Evolutionary conservation across 2,888 invertebrate genomes (phyloP).

Genomic region (Nezara viridula): DNA sequence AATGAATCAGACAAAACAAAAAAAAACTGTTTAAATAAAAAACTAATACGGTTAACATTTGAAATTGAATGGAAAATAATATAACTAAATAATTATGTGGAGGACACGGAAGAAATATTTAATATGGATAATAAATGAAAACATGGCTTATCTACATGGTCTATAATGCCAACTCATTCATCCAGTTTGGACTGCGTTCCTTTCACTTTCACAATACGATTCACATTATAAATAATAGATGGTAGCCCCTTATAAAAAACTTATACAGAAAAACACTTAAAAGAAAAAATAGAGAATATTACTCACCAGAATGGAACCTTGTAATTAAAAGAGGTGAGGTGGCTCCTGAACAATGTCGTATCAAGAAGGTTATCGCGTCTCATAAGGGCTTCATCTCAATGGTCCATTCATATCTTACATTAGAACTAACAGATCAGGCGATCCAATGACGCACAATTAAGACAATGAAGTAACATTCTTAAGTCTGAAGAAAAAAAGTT

Average conservation of each 20-base stretch:
- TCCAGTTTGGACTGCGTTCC: too few species aligned
- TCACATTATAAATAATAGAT: neutral
- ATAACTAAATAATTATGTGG: too few species aligned
- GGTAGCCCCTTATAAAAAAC: neutral
- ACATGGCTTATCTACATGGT: too few species aligned
- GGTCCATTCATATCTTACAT: neutral
- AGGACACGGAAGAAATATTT: too few species aligned
- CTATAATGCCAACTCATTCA: too few species aligned
- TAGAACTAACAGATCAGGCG: neutral
- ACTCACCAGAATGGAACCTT: neutral
- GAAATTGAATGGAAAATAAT: too few species aligned
- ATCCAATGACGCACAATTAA: neutral
- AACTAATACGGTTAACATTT: too few species aligned
- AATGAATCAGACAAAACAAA: too few species aligned
- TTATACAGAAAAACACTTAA: neutral
- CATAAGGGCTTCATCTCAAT: slow-evolving; percentile 1
- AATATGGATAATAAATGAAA: too few species aligned
- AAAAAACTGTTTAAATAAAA: too few species aligned
- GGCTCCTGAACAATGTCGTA: slow-evolving; percentile 44
- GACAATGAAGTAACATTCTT: neutral
- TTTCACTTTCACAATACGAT: neutral
- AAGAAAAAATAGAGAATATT: neutral
- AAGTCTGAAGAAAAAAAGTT: too few species aligned
- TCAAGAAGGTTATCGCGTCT: slow-evolving; percentile 29
- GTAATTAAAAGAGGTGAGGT: slow-evolving; percentile 24